A percentile compares a stretch with the other conserved stretches of the same genome.
Evolutionary conservation across 2,888 invertebrate genomes (phyloP).

Genomic region (Acronicta aceris): DNA sequence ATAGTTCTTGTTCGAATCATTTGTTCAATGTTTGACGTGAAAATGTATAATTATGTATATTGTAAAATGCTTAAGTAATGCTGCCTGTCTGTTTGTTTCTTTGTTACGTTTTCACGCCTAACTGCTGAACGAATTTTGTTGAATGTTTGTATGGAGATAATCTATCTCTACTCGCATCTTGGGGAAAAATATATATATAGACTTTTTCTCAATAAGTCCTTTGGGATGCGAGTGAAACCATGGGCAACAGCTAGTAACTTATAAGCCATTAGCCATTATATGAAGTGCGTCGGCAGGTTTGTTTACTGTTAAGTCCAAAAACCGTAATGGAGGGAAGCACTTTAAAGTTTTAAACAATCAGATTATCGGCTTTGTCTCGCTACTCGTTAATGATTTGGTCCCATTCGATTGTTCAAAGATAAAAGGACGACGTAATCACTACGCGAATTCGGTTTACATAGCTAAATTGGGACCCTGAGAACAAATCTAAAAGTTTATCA

Average conservation of each 20-base stretch:
- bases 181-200: background rate
- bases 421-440: conserved; percentile 5
- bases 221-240: no score
- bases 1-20: no score
- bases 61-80: no score
- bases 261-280: conserved; percentile 11
- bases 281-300: conserved; percentile 16
- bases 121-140: no score
- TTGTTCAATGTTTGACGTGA: no score
- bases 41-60: no score
- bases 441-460: conserved; percentile 12
- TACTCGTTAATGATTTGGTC: conserved; percentile 31
- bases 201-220: no score
- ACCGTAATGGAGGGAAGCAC: conserved; percentile 53
- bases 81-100: no score
- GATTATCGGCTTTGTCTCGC: conserved; percentile 59
- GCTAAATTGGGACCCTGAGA: conserved; percentile 13
- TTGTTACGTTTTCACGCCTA: no score
- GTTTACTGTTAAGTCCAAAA: conserved; percentile 27
- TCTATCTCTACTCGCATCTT: no score
- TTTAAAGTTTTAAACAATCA: conserved; percentile 64
- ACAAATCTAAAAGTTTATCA: background rate
- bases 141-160: no score
- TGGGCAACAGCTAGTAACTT: background rate
- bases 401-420: conserved; percentile 11